Evolutionary conservation across 2,888 invertebrate species (phyloP), one percentile per base, ranked within the genome.

Genomic region (Ariolimax columbianus): DNA sequence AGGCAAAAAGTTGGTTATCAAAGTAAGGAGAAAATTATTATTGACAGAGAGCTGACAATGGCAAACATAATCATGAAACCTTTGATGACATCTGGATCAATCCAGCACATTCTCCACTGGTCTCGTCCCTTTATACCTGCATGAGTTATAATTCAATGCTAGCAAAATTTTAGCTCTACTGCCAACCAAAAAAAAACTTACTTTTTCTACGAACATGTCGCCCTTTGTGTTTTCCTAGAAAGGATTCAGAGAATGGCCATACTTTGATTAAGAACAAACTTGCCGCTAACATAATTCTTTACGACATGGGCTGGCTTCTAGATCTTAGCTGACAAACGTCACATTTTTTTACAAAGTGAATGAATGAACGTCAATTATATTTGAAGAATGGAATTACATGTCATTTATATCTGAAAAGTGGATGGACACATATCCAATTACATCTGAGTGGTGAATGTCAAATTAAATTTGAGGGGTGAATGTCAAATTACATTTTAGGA

Each of bases 181-280:
- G 38, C 23, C 51, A 33, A 75, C 17, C 17, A 19, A 3, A 51
- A 70, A n/a, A 40, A 33, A 77, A 84, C 84, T 84, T 84, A 84
- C 84, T 72, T 79, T 84, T 84, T 40, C 72, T 78, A 79, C 79
- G 79, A 59, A 84, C 72, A 79, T 78, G 79, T 70, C 79, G 55
- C n/a, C 68, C 77, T 79, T 79, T 84, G 40, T 43, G 79, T 84
- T 84, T 84, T 68, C 84, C 84, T 84, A 84, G 63, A 55, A 75
- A 82, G 33, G 36, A 40, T 78, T 78, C 72, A 82, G 40, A 82
- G 40, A 77, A 63, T 63, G 38, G 23, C 59, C 59, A 59, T 17
- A 33, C 38, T 59, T 38, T 59, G 7, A 59, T 26, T 59, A 59
- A 38, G 11, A 30, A 55, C 26, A 33, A 63, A 55, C 23, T 59